Evolutionary conservation across 35 echinoderm and acorn worm species (phyloP).

Genomic region (Lytechinus pictus): DNA sequence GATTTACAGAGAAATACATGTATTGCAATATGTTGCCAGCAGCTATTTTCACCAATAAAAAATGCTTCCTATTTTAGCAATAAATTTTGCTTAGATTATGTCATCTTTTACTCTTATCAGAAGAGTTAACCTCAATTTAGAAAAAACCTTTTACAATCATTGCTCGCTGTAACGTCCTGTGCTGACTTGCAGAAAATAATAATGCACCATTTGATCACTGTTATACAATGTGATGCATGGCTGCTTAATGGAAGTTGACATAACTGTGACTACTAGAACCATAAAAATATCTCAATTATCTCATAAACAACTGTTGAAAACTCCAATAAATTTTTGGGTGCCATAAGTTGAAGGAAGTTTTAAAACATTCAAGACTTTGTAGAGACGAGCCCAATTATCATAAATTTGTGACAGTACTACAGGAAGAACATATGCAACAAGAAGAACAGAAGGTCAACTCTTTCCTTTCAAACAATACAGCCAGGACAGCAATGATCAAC

Average conservation of each 20-base stretch:
- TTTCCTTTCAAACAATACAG: background rate
- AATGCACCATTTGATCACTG: background rate
- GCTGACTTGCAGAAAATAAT: background rate
- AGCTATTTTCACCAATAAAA: background rate
- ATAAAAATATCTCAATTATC: constrained; percentile 7
- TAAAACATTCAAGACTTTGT: background rate
- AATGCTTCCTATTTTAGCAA: background rate
- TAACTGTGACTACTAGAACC: background rate
- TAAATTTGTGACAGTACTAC: background rate
- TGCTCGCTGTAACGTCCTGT: background rate
- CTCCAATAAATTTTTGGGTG: background rate
- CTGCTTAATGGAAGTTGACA: background rate
- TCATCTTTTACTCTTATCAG: background rate
- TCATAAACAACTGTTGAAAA: constrained; percentile 13
- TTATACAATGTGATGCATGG: background rate
- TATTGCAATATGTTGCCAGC: background rate
- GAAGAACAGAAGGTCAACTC: background rate
- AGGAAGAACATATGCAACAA: background rate
- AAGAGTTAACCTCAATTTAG: background rate
- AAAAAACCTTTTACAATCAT: no score
- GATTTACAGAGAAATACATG: no score
- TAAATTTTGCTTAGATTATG: background rate
- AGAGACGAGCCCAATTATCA: background rate
- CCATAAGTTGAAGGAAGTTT: background rate
- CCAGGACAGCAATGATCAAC: background rate